Conservation (phyloP, 2,888 invertebrate genomes). For the Pseudococcus jackbeardsleyi region DNA sequence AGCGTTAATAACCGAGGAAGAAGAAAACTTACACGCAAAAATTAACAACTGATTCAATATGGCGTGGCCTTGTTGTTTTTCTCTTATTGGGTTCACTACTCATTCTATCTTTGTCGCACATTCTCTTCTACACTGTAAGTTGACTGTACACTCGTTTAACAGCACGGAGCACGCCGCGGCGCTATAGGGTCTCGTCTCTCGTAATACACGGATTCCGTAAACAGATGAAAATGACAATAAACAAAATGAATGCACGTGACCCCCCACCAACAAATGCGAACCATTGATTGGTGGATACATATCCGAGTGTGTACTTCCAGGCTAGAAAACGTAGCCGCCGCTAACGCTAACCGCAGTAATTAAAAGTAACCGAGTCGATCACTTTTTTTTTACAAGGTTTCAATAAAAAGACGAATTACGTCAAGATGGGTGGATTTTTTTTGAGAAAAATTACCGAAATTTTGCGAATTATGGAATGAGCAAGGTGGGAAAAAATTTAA, state of each 20-base stretch:
- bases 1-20: constrained; percentile 58
- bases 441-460: no score
- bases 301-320: constrained; percentile 43
- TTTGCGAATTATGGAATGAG: no score
- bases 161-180: constrained; percentile 65
- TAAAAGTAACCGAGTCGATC: not conserved
- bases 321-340: constrained; percentile 34
- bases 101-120: constrained; percentile 62
- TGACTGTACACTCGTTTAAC: constrained; percentile 40
- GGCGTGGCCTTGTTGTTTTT: constrained; percentile 73
- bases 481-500: not conserved
- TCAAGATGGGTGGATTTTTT: no score
- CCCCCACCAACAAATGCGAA: constrained; percentile 65
- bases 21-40: constrained; percentile 70
- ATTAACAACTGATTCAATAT: constrained; percentile 76
- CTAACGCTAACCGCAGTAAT: constrained; percentile 36
- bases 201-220: constrained; percentile 69
- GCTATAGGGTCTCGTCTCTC: constrained; percentile 69
- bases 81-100: constrained; percentile 66
- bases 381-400: no score
- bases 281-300: constrained; percentile 63
- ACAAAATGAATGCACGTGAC: constrained; percentile 69
- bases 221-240: constrained; percentile 68
- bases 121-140: constrained; percentile 33
- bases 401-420: not conserved